Base-by-base conservation (phyloP, 2,888 invertebrate species). In the Lithophane leautieri region DNA sequence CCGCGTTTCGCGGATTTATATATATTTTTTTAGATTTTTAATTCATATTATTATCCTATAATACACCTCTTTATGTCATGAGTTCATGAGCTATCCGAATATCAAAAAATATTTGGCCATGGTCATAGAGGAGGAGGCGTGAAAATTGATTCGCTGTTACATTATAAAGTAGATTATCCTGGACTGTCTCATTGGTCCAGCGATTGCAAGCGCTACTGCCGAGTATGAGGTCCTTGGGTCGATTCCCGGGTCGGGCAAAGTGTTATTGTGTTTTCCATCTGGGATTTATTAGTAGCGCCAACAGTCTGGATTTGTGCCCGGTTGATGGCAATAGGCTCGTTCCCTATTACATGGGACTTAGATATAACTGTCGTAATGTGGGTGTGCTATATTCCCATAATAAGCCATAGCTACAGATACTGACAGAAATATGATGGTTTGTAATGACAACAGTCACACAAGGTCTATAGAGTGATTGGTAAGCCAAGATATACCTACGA, bases 161-260 rank as follows among this genome's bases (percentile, higher is more conserved):
- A n/a, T n/a, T n/a, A n/a, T n/a, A n/a, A n/a, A 28, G 58, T 76
- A 44, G 44, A 60, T 82, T 47, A 68, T 58, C 16, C 9, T 25
- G 25, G 6, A 25, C 25, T 56, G 25, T 7, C 6, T 14, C 7
- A 25, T 25, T 14, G 14, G 25, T 14, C 14, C 2, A 6, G 2
- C 25, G 14, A 4, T 25, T 0, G 14, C 4, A 56, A 14, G 14
- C 25, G 56, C 25, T 56, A 14, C 56, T 56, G 56, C 25, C 6
- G 7, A 25, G 25, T 14, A 14, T 56, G 56, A 25, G 12, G 54
- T 25, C 54, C 14, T 54, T 14, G 14, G 56, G 14, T 56, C 56
- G 25, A 14, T n/a, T 56, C 54, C 25, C 25, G 12, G 12, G 14
- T 56, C n/a, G 12, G 6, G 25, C 6, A 56, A n/a, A 54, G 14